Evolutionary conservation across 1,140 invertebrate genomes (phyloP).

Genomic region (Bradynema listronoti): DNA sequence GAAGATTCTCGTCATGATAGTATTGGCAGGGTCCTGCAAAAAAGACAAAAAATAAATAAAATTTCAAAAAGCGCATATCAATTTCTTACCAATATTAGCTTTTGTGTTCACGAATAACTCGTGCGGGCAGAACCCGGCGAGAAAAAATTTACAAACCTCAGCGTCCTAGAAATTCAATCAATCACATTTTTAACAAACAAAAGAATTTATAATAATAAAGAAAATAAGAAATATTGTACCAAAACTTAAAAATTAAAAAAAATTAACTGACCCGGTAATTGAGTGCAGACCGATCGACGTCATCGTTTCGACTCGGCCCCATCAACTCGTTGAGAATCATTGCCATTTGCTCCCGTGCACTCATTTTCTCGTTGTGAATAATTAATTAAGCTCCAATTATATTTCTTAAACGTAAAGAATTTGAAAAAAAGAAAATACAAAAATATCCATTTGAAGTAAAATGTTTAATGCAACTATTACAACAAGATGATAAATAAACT

Average conservation of each 20-base stretch:
- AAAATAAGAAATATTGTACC: neutral
- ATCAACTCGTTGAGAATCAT: slow-evolving; percentile 43
- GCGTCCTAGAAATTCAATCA: slow-evolving; percentile 19
- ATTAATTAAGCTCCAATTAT: no score
- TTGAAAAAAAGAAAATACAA: no score
- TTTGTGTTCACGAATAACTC: slow-evolving; percentile 40
- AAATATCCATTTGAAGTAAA: no score
- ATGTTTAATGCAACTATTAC: no score
- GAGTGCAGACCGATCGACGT: slow-evolving; percentile 24
- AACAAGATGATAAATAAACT: no score
- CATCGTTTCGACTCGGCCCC: slow-evolving; percentile 34
- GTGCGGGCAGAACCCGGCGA: slow-evolving; percentile 39
- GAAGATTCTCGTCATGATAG: slow-evolving; percentile 37
- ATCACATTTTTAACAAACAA: no score
- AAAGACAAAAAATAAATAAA: slow-evolving; percentile 1
- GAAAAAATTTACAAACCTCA: slow-evolving; percentile 40
- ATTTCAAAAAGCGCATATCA: slow-evolving; percentile 8
- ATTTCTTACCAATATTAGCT: slow-evolving; percentile 35
- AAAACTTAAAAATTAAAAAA: neutral
- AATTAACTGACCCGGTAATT: slow-evolving; percentile 10
- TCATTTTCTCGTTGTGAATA: slow-evolving; percentile 21
- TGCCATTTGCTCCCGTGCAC: slow-evolving; percentile 37
- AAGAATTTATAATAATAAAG: no score
- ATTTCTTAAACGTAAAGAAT: no score
- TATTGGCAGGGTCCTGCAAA: slow-evolving; percentile 29